Evolutionary conservation across 2,888 invertebrate species (phyloP), one percentile per base, ranked within the genome.

Genomic region (Limnephilus rhombicus): DNA sequence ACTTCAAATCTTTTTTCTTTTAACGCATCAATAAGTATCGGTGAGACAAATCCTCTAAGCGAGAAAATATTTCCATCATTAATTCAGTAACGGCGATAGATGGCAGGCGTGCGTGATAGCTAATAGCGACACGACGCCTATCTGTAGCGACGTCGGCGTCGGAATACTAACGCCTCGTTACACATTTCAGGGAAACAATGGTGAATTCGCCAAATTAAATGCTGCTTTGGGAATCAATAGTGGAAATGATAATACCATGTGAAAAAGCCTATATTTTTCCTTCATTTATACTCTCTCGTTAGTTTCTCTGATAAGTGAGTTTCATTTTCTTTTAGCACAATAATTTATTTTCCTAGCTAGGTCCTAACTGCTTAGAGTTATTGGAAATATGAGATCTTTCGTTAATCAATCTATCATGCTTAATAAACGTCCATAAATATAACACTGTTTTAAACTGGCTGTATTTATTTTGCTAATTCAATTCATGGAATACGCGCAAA

Each of bases 31-130:
- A 80, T 80, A 80, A 85, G 80, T 68, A 85, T 88, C 92, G 92
- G 49, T 85, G 80, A 85, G 83, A 85, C 92, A 86, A 85, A 88
- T 89, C 92, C 89, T 89, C 82, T 91, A 92, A 92, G 91, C 93
- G 86, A 89, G 92, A 91, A 93, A 92, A 93, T 92, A 92, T 91
- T 93, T 90, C 91, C 92, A 87, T 93, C 92, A 92, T 93, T 93
- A 93, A 93, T 92, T 93, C 90, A 41, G 92, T 85, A 92, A 92
- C 90, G 92, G 92, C 93, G 88, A 93, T 93, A 91, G 92, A 93
- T 92, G 90, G 93, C 92, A 91, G 91, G 92, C 92, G 93, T 92
- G 93, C 93, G 93, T 93, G 93, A 91, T 83, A 83, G 86, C 53
- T 83, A 92, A 92, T 90, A 85, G 89, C 92, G 53, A 41, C 86